Percentiles rank a stretch among this genome's conserved stretches.
Evolutionary conservation across 2,797 vertebrate genomes (phyloP).

Genomic region (Rhincodon typus): DNA sequence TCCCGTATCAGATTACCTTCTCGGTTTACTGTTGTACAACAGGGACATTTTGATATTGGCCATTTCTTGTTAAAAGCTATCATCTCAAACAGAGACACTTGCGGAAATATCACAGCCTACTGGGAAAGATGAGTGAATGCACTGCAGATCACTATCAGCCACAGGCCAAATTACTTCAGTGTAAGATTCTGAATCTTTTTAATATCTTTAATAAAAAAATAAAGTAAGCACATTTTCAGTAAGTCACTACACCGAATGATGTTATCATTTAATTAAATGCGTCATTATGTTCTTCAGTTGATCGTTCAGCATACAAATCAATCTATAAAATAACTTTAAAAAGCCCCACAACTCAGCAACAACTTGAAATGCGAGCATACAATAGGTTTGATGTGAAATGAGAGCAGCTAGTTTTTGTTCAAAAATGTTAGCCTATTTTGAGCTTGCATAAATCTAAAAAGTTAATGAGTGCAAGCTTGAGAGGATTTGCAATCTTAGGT

Average conservation of each 20-base stretch:
- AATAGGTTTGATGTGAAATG: not conserved
- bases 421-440: not conserved
- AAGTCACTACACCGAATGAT: too few relatives aligned
- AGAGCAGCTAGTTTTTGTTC: not conserved
- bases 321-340: not conserved
- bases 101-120: not conserved
- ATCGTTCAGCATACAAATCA: not conserved
- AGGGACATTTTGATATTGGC: not conserved
- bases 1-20: not conserved
- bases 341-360: not conserved
- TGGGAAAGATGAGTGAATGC: not conserved
- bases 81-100: not conserved
- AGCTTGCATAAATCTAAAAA: not conserved
- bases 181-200: not conserved
- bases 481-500: not conserved
- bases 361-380: not conserved
- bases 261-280: not conserved
- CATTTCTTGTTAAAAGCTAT: not conserved
- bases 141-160: not conserved
- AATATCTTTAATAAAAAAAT: not conserved
- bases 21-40: not conserved
- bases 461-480: not conserved
- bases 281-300: not conserved
- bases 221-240: not conserved
- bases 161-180: not conserved